These are phyloP conservation scores for Pseudorectes ferrugineus DNA, from an alignment of 2,113 vertebrate species.

Conservation along the genomic window DNA sequence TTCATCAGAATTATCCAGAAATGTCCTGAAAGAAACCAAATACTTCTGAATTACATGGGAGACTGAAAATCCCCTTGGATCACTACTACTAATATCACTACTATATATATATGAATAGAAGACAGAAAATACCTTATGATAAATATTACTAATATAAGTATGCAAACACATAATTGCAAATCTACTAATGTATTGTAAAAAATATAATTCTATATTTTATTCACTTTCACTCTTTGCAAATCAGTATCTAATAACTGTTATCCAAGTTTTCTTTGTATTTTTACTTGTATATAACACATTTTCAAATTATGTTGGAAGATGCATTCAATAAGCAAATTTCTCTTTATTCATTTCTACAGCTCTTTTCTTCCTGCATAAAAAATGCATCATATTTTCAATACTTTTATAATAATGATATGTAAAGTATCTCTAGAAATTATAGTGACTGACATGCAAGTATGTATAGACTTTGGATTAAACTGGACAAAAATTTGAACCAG, in stretches of 20 bases:
- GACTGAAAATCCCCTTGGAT: not conserved
- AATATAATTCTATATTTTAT: not conserved
- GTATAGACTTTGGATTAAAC: not conserved
- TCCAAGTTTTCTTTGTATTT: not conserved
- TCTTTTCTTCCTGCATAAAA: not conserved
- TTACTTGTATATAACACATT: not conserved
- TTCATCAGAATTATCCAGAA: slow-evolving; percentile 63
- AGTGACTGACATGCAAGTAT: not conserved
- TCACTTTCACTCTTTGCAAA: not conserved
- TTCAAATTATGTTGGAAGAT: not conserved
- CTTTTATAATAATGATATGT: not conserved
- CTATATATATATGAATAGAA: not conserved
- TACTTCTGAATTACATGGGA: not conserved
- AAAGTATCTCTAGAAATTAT: not conserved
- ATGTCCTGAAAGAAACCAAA: slow-evolving; percentile 68
- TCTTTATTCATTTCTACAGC: not conserved
- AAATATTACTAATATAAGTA: not conserved
- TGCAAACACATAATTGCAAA: not conserved
- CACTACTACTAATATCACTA: not conserved
- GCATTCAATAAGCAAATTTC: not conserved
- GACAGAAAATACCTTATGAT: not conserved
- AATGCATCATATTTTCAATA: not conserved
- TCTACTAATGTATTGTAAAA: not conserved
- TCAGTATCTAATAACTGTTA: not conserved
- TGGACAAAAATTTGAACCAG: not conserved